Evolutionary conservation across 2,797 vertebrate genomes (phyloP).

Genomic region (Paratrypauchen microcephalus): DNA sequence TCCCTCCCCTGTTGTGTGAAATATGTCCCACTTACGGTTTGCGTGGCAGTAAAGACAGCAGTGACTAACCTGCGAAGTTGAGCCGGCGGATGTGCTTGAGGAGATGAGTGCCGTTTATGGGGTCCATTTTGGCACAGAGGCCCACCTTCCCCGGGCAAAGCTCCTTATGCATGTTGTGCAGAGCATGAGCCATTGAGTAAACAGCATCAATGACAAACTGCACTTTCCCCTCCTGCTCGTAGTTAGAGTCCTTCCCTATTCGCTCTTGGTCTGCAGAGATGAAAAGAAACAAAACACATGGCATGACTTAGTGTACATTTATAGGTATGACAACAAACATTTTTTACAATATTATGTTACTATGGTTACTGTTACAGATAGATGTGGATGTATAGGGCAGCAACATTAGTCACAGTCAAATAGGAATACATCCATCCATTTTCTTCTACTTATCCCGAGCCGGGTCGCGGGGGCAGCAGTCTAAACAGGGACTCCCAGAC

Average conservation of each 20-base stretch:
- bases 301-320: not conserved
- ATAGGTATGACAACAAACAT: slow-evolving; percentile 8
- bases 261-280: slow-evolving; percentile 87
- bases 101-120: slow-evolving; percentile 89
- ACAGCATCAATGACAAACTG: slow-evolving; percentile 97
- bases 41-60: slow-evolving; percentile 12
- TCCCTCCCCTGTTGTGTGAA: not conserved
- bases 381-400: not conserved
- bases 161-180: slow-evolving; percentile 94
- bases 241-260: slow-evolving; percentile 91
- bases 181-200: slow-evolving; percentile 93
- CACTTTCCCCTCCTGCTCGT: slow-evolving; percentile 97
- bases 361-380: not conserved
- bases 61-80: slow-evolving; percentile 90
- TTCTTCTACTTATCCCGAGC: too few relatives aligned
- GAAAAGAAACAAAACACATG: slow-evolving; percentile 6
- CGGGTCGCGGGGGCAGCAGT: too few relatives aligned
- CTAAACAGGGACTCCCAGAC: too few relatives aligned
- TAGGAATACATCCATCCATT: too few relatives aligned
- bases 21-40: slow-evolving; percentile 3
- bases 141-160: slow-evolving; percentile 90
- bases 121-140: slow-evolving; percentile 91
- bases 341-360: not conserved
- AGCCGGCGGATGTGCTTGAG: slow-evolving; percentile 93
- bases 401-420: not conserved